Conservation (phyloP, 2,113 vertebrate species). For the Serranochromis macrocephalus region DNA sequence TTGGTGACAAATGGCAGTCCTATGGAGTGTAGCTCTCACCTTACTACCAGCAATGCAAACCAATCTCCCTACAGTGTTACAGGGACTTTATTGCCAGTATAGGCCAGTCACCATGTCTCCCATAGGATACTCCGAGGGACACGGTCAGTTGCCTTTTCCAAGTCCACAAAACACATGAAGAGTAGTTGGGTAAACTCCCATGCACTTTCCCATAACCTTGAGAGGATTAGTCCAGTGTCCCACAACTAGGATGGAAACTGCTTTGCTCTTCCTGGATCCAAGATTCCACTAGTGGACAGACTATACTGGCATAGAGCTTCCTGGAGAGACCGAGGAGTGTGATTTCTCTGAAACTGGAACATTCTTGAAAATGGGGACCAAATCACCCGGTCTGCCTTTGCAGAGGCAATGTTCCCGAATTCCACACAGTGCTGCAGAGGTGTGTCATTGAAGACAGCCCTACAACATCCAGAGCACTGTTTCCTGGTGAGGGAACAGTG, state of each 20-base stretch:
- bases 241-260: not conserved
- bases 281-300: not conserved
- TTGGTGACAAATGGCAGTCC: not conserved
- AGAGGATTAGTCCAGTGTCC: not conserved
- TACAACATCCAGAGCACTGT: not conserved
- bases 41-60: not conserved
- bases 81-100: not conserved
- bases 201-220: not conserved
- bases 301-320: not conserved
- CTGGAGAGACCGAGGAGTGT: not conserved
- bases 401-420: not conserved
- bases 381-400: not conserved
- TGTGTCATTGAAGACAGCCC: not conserved
- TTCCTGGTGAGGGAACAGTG: not conserved
- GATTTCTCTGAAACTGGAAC: not conserved
- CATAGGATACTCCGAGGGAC: not conserved
- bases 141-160: not conserved
- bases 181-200: not conserved
- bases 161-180: not conserved
- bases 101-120: not conserved
- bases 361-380: not conserved
- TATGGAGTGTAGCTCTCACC: not conserved
- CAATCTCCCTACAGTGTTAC: accelerated
- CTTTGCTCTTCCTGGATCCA: not conserved
- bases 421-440: not conserved